Percentiles rank a stretch among this genome's conserved stretches.
phyloP scores from a whole-genome alignment of 2,113 vertebrate genomes.

The Albula glossodonta region DNA sequence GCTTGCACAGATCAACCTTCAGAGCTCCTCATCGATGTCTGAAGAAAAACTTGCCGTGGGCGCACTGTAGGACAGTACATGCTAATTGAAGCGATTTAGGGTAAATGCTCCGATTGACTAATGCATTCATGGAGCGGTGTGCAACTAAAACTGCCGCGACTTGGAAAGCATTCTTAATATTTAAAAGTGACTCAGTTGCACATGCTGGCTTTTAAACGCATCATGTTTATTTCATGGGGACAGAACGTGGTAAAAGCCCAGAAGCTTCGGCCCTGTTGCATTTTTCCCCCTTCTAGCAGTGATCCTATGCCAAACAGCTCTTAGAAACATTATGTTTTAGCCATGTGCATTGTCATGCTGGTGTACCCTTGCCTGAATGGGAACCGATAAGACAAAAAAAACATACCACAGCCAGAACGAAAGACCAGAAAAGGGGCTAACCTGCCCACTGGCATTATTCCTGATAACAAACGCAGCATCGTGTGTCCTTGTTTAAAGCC shows the following conservation, averaged over 20 bases:
- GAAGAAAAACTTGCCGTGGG: slow-evolving; percentile 59
- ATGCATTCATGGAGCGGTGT: slow-evolving; percentile 46
- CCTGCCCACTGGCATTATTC: neutral
- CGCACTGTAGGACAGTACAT: slow-evolving; percentile 45
- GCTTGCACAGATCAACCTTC: slow-evolving; percentile 41
- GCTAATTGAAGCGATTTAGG: slow-evolving; percentile 54
- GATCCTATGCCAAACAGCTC: slow-evolving; percentile 52
- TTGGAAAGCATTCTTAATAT: slow-evolving; percentile 61
- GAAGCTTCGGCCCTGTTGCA: slow-evolving; percentile 55
- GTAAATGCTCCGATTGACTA: slow-evolving; percentile 56
- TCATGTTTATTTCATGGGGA: slow-evolving; percentile 75
- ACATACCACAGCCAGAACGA: neutral
- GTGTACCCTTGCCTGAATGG: slow-evolving; percentile 15
- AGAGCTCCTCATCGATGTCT: slow-evolving; percentile 39
- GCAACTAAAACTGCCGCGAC: slow-evolving; percentile 47
- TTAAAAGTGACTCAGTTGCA: slow-evolving; percentile 63
- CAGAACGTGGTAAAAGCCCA: slow-evolving; percentile 64
- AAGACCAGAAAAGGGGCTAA: neutral
- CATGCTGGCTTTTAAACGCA: slow-evolving; percentile 66
- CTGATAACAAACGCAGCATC: neutral
- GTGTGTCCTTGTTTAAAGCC: neutral
- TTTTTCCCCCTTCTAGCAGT: slow-evolving; percentile 41
- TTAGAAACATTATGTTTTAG: slow-evolving; percentile 52
- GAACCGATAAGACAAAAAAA: slow-evolving; percentile 24
- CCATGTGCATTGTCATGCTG: slow-evolving; percentile 13